Conservation (phyloP, 2,888 invertebrate genomes). For the Taenaris catops region DNA sequence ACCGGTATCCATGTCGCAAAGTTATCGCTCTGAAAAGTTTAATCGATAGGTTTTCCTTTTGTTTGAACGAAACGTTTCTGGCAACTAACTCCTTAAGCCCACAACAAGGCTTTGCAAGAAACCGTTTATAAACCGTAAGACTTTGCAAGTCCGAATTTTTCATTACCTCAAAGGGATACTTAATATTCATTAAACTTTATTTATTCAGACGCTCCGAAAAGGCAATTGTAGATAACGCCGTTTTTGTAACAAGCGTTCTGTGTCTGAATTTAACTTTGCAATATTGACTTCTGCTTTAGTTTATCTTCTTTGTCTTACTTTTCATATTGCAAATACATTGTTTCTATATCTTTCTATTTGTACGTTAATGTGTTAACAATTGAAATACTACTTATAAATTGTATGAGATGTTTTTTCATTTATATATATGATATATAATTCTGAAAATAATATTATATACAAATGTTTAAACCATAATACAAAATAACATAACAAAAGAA, state of each 20-base stretch:
- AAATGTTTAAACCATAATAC: no score
- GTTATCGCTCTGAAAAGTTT: slow-evolving; percentile 46
- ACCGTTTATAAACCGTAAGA: slow-evolving; percentile 9
- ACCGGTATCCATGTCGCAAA: slow-evolving; percentile 28
- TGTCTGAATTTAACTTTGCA: slow-evolving; percentile 6
- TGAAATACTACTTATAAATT: no score
- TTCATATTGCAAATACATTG: no score
- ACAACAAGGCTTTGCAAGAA: slow-evolving; percentile 15
- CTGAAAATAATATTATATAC: no score
- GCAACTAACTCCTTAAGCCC: slow-evolving; percentile 27
- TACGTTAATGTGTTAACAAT: no score
- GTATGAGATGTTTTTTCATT: no score
- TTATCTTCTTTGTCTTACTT: not conserved
- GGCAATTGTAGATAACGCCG: slow-evolving; percentile 12
- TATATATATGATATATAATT: no score
- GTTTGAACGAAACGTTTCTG: slow-evolving; percentile 35
- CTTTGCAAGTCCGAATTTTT: slow-evolving; percentile 33
- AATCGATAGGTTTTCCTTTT: slow-evolving; percentile 57
- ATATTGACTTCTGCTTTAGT: slow-evolving; percentile 1
- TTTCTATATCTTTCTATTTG: no score
- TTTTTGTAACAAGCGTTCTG: slow-evolving; percentile 10
- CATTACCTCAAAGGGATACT: slow-evolving; percentile 42
- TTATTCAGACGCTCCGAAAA: slow-evolving; percentile 29
- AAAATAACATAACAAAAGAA: no score
- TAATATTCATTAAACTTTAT: slow-evolving; percentile 35